Conservation (phyloP, 2,113 vertebrate genomes). For the Rhizomys pruinosus region DNA sequence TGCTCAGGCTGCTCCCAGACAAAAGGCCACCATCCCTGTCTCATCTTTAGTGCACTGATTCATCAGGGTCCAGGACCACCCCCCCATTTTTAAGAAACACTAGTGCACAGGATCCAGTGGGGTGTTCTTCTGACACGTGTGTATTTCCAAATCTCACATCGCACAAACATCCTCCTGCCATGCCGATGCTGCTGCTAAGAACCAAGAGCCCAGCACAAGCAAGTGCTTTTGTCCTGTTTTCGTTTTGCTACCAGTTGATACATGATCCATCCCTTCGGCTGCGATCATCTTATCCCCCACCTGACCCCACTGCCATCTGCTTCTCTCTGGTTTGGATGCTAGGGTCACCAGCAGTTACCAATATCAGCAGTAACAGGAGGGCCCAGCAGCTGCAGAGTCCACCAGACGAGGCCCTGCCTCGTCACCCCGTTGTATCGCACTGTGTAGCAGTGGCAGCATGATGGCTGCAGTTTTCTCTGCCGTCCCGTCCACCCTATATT, state of each 20-base stretch:
- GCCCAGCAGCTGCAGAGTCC: conserved; percentile 79
- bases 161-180: neutral
- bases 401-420: conserved; percentile 77
- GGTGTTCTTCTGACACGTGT: neutral
- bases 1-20: neutral
- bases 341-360: conserved; percentile 73
- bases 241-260: conserved; percentile 67
- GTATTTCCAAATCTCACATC: neutral
- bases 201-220: conserved; percentile 49
- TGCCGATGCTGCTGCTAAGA: neutral
- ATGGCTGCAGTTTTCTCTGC: conserved; percentile 82
- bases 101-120: neutral
- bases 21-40: accelerated
- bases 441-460: conserved; percentile 77
- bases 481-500: conserved; percentile 83
- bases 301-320: neutral
- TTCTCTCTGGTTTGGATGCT: conserved; percentile 82
- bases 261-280: conserved; percentile 63
- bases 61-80: neutral
- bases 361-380: conserved; percentile 77
- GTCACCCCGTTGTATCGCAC: conserved; percentile 79
- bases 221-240: neutral
- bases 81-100: neutral
- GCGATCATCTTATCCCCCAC: conserved; percentile 71
- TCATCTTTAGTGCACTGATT: accelerated